Percentiles rank a stretch among this genome's conserved stretches.
These are phyloP conservation scores for Araneus ventricosus DNA, from an alignment of 1,140 invertebrate species.

Conservation along the genomic window DNA sequence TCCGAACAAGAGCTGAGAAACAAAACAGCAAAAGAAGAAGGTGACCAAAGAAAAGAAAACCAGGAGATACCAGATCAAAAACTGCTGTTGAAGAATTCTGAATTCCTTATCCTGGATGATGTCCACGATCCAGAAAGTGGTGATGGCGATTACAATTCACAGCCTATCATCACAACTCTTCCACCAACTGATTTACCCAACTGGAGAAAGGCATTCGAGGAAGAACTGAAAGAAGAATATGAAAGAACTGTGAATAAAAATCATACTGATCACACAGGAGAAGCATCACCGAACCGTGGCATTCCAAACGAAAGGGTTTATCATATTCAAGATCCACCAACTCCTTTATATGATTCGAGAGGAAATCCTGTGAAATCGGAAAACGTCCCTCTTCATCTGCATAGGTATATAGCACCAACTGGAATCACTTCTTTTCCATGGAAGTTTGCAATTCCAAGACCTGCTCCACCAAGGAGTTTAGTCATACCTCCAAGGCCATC, in stretches of 20 bases:
- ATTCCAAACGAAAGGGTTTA: conserved; percentile 43
- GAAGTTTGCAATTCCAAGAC: conserved; percentile 71
- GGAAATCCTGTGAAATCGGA: conserved; percentile 62
- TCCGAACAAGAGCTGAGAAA: neutral
- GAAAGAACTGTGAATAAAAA: neutral
- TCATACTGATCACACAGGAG: neutral
- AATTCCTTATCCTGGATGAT: conserved; percentile 61
- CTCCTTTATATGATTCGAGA: conserved; percentile 56
- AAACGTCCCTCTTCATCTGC: conserved; percentile 69
- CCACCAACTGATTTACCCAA: neutral
- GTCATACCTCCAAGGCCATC: conserved; percentile 62
- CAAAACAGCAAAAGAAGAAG: neutral
- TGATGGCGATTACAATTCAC: neutral
- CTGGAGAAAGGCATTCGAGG: conserved; percentile 59
- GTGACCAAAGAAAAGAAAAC: neutral
- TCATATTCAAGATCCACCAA: conserved; percentile 6
- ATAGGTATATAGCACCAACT: conserved; percentile 64
- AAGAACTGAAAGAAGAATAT: conserved; percentile 37
- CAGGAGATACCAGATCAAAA: neutral
- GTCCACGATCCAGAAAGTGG: neutral
- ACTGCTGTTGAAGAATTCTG: conserved; percentile 24
- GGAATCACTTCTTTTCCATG: conserved; percentile 48
- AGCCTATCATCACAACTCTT: neutral
- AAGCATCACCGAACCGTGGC: neutral
- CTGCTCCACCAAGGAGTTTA: conserved; percentile 57